Percentiles rank a stretch among this genome's conserved stretches.
phyloP scores from a whole-genome alignment of 2,888 invertebrate genomes.

The Tetrapedia diversipes region DNA sequence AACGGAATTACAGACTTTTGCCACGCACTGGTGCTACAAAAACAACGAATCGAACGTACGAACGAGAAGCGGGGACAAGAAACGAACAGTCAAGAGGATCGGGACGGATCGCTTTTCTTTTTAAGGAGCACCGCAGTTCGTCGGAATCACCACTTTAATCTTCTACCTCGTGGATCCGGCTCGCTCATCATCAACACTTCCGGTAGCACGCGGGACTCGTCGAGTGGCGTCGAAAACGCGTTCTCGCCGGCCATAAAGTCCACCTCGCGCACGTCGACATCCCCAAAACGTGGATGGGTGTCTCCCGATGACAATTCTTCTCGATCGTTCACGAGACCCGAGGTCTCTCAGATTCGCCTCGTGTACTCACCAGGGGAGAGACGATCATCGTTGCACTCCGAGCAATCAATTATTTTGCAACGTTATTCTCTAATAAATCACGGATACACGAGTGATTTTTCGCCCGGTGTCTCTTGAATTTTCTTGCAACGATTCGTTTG shows the following conservation, averaged over 20 bases:
- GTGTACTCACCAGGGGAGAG: background rate
- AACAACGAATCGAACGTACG: slow-evolving; percentile 9
- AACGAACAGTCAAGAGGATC: slow-evolving; percentile 14
- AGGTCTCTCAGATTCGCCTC: background rate
- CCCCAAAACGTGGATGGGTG: slow-evolving; percentile 41
- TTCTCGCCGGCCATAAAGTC: slow-evolving; percentile 66
- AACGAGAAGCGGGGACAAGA: background rate
- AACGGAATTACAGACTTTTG: background rate
- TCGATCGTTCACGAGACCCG: slow-evolving; percentile 6
- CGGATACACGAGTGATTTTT: too few relatives aligned
- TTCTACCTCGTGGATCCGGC: slow-evolving; percentile 38
- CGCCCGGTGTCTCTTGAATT: too few relatives aligned
- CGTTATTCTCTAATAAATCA: background rate
- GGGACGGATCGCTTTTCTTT: slow-evolving; percentile 24
- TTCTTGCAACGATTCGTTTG: too few relatives aligned
- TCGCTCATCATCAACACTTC: slow-evolving; percentile 54
- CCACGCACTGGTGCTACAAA: background rate
- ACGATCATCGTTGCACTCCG: background rate
- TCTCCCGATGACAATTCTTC: background rate
- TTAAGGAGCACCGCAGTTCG: background rate
- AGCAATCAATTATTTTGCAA: background rate
- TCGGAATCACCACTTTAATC: slow-evolving; percentile 34
- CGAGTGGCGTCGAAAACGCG: slow-evolving; percentile 54
- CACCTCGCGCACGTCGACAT: slow-evolving; percentile 64
- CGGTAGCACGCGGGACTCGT: slow-evolving; percentile 35